A percentile compares a stretch with the other conserved stretches of the same genome.
Conservation (phyloP, 2,888 invertebrate genomes). For the Drosophila ezoana region DNA sequence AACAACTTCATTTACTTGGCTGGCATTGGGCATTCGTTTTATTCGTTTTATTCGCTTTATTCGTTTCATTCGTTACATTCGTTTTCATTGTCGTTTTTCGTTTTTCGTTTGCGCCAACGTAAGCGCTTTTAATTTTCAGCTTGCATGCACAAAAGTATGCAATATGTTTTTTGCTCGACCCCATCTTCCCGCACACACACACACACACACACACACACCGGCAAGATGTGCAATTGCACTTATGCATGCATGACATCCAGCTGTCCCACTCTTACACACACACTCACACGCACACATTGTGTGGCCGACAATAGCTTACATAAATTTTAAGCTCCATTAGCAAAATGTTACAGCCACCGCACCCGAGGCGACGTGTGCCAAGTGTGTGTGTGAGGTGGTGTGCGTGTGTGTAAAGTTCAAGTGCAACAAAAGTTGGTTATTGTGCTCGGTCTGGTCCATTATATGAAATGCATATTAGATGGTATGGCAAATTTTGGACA, state of each 20-base stretch:
- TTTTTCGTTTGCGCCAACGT: constrained; percentile 62
- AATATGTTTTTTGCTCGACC: constrained; percentile 66
- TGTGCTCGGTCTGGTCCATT: constrained; percentile 57
- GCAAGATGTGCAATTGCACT: constrained; percentile 57
- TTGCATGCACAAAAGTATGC: constrained; percentile 80
- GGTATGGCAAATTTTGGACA: constrained; percentile 61
- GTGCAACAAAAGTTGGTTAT: constrained; percentile 75
- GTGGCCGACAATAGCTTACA: constrained; percentile 75
- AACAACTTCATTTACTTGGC: constrained; percentile 66
- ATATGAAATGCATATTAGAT: constrained; percentile 73
- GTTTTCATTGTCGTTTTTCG: constrained; percentile 53
- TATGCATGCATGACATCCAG: constrained; percentile 73
- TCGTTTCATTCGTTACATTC: constrained; percentile 59
- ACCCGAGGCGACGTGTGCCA: constrained; percentile 65
- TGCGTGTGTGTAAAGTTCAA: constrained; percentile 62
- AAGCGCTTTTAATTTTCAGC: constrained; percentile 81
- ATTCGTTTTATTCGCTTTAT: constrained; percentile 48
- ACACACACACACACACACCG: neutral
- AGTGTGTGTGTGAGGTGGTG: neutral
- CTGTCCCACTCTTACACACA: constrained; percentile 18
- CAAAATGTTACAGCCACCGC: constrained; percentile 71
- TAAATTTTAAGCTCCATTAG: constrained; percentile 81
- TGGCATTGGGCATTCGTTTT: constrained; percentile 48
- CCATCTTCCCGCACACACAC: neutral
- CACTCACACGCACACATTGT: constrained; percentile 29